Evolutionary conservation across 2,888 invertebrate genomes (phyloP).

Genomic region (Drosophila mulleri): DNA sequence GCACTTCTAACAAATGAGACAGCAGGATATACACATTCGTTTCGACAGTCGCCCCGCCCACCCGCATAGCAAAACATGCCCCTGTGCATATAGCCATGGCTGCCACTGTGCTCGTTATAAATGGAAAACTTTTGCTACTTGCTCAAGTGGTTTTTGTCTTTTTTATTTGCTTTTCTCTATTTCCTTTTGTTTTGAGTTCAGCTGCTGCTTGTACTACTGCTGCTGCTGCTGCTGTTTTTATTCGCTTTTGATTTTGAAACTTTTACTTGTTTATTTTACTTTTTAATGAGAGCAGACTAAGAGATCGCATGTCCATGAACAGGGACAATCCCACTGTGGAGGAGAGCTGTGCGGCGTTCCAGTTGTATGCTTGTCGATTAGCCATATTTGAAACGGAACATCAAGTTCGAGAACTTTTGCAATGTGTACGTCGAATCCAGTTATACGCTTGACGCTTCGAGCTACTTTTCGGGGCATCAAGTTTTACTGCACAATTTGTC

Average conservation of each 20-base stretch:
- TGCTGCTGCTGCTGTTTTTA: slow-evolving; percentile 29
- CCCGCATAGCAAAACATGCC: slow-evolving; percentile 30
- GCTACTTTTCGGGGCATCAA: slow-evolving; percentile 27
- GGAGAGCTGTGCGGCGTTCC: not conserved
- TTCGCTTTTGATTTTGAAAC: slow-evolving; percentile 64
- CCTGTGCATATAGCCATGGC: slow-evolving; percentile 37
- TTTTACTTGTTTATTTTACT: slow-evolving; percentile 75
- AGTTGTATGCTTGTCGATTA: slow-evolving; percentile 66
- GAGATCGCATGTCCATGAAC: slow-evolving; percentile 50
- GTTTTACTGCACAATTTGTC: slow-evolving; percentile 59
- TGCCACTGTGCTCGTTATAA: slow-evolving; percentile 76
- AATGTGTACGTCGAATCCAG: slow-evolving; percentile 9
- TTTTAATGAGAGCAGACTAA: slow-evolving; percentile 76
- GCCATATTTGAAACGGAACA: slow-evolving; percentile 71
- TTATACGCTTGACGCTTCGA: not conserved
- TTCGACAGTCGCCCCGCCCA: slow-evolving; percentile 7
- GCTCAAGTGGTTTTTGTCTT: slow-evolving; percentile 75
- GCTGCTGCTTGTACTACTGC: slow-evolving; percentile 21
- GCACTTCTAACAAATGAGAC: slow-evolving; percentile 52
- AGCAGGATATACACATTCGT: slow-evolving; percentile 45
- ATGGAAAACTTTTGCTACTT: slow-evolving; percentile 79
- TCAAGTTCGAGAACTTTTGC: slow-evolving; percentile 61
- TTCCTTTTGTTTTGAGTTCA: slow-evolving; percentile 36
- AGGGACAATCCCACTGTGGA: slow-evolving; percentile 40
- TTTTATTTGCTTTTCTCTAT: slow-evolving; percentile 47